These are phyloP conservation scores for Ypsolopha sequella DNA, from an alignment of 2,888 invertebrate species.

Conservation along the genomic window DNA sequence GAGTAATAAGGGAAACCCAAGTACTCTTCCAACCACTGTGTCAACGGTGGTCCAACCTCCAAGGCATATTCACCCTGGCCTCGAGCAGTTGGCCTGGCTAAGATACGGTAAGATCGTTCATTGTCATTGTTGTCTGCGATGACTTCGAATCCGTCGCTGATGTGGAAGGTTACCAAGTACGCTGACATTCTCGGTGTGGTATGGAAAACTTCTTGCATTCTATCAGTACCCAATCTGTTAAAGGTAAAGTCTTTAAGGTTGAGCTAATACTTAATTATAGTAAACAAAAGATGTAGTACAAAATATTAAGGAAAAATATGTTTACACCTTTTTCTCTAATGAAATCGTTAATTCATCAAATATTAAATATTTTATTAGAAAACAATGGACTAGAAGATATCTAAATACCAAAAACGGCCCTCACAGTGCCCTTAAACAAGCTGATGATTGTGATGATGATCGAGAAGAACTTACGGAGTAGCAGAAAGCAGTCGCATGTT, in stretches of 20 bases:
- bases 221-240: too few relatives aligned
- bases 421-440: too few relatives aligned
- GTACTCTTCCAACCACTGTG: conserved; percentile 47
- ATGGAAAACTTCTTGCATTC: conserved; percentile 45
- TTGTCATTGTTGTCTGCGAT: conserved; percentile 42
- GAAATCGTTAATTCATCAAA: too few relatives aligned
- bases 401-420: too few relatives aligned
- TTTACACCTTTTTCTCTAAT: too few relatives aligned
- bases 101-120: conserved; percentile 39
- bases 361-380: too few relatives aligned
- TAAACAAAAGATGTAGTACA: too few relatives aligned
- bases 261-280: too few relatives aligned
- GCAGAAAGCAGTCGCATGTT: conserved; percentile 37
- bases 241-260: too few relatives aligned
- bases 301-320: too few relatives aligned
- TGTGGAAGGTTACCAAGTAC: conserved; percentile 83
- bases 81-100: conserved; percentile 44
- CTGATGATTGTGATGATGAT: too few relatives aligned
- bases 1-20: conserved; percentile 45
- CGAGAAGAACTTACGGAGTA: conserved; percentile 19
- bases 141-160: conserved; percentile 48
- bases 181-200: conserved; percentile 83
- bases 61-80: conserved; percentile 48
- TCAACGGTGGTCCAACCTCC: conserved; percentile 48
- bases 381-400: too few relatives aligned